Evolutionary conservation across 2,888 invertebrate genomes (phyloP).

Genomic region (Rhagium mordax): DNA sequence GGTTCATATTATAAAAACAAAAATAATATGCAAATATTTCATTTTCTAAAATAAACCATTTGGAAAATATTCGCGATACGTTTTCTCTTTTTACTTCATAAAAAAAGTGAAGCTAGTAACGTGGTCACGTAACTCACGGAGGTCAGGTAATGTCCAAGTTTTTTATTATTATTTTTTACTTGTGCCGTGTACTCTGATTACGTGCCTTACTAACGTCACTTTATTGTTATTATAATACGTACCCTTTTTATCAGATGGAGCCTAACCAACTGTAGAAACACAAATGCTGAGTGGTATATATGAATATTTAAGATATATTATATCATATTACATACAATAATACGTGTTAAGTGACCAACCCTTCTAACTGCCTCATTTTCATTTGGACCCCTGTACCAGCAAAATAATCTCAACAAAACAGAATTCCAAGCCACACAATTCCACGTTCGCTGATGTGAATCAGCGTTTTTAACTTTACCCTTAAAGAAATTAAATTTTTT

Average conservation of each 20-base stretch:
- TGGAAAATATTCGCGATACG: too few relatives aligned
- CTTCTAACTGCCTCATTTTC: conserved; percentile 27
- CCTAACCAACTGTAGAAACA: conserved; percentile 19
- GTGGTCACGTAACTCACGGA: too few relatives aligned
- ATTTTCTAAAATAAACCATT: too few relatives aligned
- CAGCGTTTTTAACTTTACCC: background rate
- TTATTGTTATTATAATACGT: background rate
- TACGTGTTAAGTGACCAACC: conserved; percentile 24
- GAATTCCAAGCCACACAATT: background rate
- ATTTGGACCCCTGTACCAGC: background rate
- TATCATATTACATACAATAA: conserved; percentile 24
- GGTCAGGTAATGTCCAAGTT: too few relatives aligned
- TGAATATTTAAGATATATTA: conserved; percentile 29
- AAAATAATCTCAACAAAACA: conserved; percentile 8
- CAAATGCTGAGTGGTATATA: conserved; percentile 20
- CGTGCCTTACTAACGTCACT: conserved; percentile 2
- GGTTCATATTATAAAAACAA: too few relatives aligned
- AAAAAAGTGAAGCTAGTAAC: too few relatives aligned
- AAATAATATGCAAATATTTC: too few relatives aligned
- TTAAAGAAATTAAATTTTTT: background rate
- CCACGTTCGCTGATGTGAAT: background rate
- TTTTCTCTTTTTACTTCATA: too few relatives aligned
- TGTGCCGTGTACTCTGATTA: background rate
- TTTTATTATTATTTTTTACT: background rate
- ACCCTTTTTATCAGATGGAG: conserved; percentile 19